Evolutionary conservation across 2,797 vertebrate species (phyloP), one percentile per base, ranked within the genome.

Genomic region (Balearica regulorum): DNA sequence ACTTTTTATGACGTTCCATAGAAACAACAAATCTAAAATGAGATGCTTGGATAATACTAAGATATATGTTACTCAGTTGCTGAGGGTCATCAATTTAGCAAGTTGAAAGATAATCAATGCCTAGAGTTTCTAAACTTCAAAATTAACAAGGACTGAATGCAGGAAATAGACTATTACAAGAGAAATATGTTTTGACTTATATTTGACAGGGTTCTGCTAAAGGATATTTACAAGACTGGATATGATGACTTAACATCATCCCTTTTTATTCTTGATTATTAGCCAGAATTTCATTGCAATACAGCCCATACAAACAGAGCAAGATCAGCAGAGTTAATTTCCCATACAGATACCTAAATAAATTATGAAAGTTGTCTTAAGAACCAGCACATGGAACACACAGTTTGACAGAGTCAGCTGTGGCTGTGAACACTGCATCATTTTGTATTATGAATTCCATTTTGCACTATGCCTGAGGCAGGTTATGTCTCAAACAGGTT

Each of bases 171-270:
- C 37, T 85, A 43, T 77, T 92, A 68, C 83, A 60, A 87, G 44
- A 83, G 25, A 94, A 90, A 93, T 54, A 72, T 13, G 21, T 39
- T 89, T 80, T 85, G 89, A 83, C 60, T 94, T 94, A 12, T 31
- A 83, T 83, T 87, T 94, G 91, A 83, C 83, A 89, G 43, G 17
- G 22, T 88, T 88, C 76, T 94, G 72, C 89, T 96, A 54, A 88
- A 93, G 86, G 81, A 80, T 90, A 65, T 94, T 85, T 93, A 82
- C 64, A 57, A 87, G 75, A 54, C 33, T 65, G 57, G 26, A 39
- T 77, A 16, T 61, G 21, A 90, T 64, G 49, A 77, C 29, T 90
- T 84, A 60, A 29, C 60, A 70, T 64, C 55, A 85, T 11, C 8
- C 2, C 26, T 31, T 94, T 90, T 87, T 75, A 65, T 61, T 89